Conservation (phyloP, 1,140 invertebrate species). For the Drosophila simulans region DNA sequence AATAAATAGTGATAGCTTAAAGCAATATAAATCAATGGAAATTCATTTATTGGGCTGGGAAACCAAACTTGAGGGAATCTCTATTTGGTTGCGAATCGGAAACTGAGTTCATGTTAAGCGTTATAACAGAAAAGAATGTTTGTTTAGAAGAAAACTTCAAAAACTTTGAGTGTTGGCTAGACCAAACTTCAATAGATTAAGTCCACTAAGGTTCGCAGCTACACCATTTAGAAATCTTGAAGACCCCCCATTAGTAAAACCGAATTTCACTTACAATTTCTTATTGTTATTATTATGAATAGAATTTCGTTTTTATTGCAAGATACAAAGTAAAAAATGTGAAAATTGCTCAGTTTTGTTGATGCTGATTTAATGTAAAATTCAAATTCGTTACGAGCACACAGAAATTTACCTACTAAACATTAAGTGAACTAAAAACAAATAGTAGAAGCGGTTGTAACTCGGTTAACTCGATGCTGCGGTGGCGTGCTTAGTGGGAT, state of each 20-base stretch:
- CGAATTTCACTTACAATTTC: constrained; percentile 30
- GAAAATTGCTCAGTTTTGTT: constrained; percentile 77
- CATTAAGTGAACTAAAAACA: constrained; percentile 80
- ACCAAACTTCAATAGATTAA: too few relatives aligned
- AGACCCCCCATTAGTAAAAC: constrained; percentile 28
- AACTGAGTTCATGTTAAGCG: too few relatives aligned
- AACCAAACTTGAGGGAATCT: not conserved
- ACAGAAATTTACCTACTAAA: constrained; percentile 83
- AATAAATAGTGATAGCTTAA: constrained; percentile 80
- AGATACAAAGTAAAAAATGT: constrained; percentile 82
- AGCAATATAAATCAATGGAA: constrained; percentile 5
- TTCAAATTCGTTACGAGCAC: constrained; percentile 79
- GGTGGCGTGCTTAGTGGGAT: constrained; percentile 51
- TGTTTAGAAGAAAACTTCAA: too few relatives aligned
- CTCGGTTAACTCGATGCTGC: constrained; percentile 71
- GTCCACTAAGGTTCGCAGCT: not conserved
- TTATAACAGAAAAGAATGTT: too few relatives aligned
- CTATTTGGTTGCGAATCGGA: too few relatives aligned
- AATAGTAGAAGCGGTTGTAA: constrained; percentile 61
- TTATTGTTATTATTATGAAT: constrained; percentile 71
- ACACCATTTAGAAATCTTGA: not conserved
- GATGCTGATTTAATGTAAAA: constrained; percentile 75
- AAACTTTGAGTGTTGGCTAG: too few relatives aligned
- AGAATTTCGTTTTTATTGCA: constrained; percentile 75
- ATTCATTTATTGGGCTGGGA: constrained; percentile 3